Conservation (phyloP, 2,888 invertebrate genomes). For the Plemyria rubiginata region DNA sequence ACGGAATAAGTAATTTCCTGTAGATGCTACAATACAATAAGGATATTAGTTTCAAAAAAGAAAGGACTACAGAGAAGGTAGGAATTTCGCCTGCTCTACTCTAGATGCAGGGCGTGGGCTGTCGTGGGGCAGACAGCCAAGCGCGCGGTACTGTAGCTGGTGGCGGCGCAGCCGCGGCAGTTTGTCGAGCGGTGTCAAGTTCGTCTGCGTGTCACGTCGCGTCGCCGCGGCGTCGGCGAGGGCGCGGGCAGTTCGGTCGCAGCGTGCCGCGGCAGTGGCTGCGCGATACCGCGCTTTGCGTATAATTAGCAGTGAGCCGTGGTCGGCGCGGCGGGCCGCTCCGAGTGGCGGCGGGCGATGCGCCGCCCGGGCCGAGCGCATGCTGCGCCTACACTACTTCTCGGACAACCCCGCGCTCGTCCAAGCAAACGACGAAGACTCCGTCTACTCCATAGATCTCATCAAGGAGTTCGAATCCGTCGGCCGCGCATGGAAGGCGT, state of each 20-base stretch:
- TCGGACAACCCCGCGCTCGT: constrained; percentile 91
- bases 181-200: constrained; percentile 55
- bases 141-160: constrained; percentile 40
- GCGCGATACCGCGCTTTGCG: constrained; percentile 54
- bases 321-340: constrained; percentile 81
- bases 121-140: constrained; percentile 50
- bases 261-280: constrained; percentile 44
- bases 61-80: not conserved
- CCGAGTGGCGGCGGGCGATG: constrained; percentile 76
- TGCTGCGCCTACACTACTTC: constrained; percentile 94
- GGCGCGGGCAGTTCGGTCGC: constrained; percentile 33
- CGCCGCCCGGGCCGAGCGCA: constrained; percentile 82
- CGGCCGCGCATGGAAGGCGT: constrained; percentile 90
- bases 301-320: constrained; percentile 83
- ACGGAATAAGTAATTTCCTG: no score
- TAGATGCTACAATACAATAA: no score
- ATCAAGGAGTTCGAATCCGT: constrained; percentile 95
- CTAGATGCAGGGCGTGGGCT: constrained; percentile 41
- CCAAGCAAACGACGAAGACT: constrained; percentile 84
- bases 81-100: constrained; percentile 20
- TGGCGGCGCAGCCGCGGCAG: constrained; percentile 40
- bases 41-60: no score
- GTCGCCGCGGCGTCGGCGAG: constrained; percentile 42
- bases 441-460: constrained; percentile 91
- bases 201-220: constrained; percentile 54